Evolutionary conservation across 2,888 invertebrate genomes (phyloP).

Genomic region (Palloptera scutellata): DNA sequence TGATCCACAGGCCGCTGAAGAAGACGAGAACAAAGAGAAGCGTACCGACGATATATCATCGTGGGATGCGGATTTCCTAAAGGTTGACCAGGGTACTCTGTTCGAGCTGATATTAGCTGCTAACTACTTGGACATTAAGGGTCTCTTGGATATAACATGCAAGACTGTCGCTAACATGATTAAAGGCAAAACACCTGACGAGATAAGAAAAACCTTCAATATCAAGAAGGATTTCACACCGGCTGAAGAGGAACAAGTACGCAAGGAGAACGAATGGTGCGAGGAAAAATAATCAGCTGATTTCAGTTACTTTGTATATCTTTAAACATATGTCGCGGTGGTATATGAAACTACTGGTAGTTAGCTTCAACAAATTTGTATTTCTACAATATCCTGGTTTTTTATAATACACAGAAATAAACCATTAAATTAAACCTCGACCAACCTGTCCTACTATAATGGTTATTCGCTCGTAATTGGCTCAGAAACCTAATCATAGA

Average conservation of each 20-base stretch:
- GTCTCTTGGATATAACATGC: constrained; percentile 95
- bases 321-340: too few relatives aligned
- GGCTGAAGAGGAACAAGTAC: constrained; percentile 97
- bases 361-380: too few relatives aligned
- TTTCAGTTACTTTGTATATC: too few relatives aligned
- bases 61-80: constrained; percentile 99
- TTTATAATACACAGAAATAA: too few relatives aligned
- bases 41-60: constrained; percentile 98
- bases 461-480: too few relatives aligned
- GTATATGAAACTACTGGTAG: too few relatives aligned
- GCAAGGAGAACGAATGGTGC: constrained; percentile 91
- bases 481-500: too few relatives aligned
- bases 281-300: constrained; percentile 51
- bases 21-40: constrained; percentile 97
- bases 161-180: constrained; percentile 99
- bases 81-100: constrained; percentile 96
- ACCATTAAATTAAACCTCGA: too few relatives aligned
- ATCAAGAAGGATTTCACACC: constrained; percentile 97
- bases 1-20: constrained; percentile 94
- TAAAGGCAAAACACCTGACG: constrained; percentile 97
- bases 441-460: too few relatives aligned
- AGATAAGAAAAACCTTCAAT: constrained; percentile 95
- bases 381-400: too few relatives aligned
- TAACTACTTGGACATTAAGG: constrained; percentile 95
- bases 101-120: constrained; percentile 97